Base-by-base conservation (phyloP, 2,113 vertebrate genomes). In the Ochotona curzoniae region DNA sequence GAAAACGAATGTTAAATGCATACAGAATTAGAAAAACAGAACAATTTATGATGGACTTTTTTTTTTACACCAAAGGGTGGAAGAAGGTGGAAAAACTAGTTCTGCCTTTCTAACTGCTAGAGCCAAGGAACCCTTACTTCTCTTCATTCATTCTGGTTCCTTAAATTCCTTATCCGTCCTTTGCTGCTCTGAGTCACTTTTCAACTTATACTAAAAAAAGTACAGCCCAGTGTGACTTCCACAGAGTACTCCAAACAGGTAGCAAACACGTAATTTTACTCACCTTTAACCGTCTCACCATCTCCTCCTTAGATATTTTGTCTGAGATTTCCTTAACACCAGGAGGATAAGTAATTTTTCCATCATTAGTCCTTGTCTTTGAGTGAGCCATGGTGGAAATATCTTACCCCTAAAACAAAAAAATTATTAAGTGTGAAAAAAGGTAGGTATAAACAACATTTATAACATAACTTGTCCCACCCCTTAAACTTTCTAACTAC, bases 271-370 rank as follows among this genome's bases (percentile, higher is more conserved):
- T 60, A 17, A 51, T 87, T 18, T 93, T 91, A 98, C 98, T 98
- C 76, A 99, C 99, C 99, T 99, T 99, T 90, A 99, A 98, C 74
- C 99, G 98, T 96, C 99, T 98, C 97, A 99, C 99, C 99, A 99
- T 99, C 98, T 99, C 99, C 97, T 99, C 99, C 97, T 99, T 99
- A 94, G 99, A 99, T 98, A 99, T 99, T 98, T 99, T 99, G 97
- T 99, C 99, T 61, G 99, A 99, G 96, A 99, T 99, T 98, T 99
- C 99, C 98, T 99, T 99, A 97, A 99, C 99, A 97, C 99, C 99
- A 21, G 99, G 99, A 83, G 99, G 99, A 98, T 99, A 99, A 87
- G 99, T 99, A 98, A 99, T 99, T 98, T 99, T 99, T 97, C 99
- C 99, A 97, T 99, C 99, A 49, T 99, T 98, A 98, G 99, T 99